Evolutionary conservation across 2,888 invertebrate species (phyloP).

Genomic region (Synergus japonicus): DNA sequence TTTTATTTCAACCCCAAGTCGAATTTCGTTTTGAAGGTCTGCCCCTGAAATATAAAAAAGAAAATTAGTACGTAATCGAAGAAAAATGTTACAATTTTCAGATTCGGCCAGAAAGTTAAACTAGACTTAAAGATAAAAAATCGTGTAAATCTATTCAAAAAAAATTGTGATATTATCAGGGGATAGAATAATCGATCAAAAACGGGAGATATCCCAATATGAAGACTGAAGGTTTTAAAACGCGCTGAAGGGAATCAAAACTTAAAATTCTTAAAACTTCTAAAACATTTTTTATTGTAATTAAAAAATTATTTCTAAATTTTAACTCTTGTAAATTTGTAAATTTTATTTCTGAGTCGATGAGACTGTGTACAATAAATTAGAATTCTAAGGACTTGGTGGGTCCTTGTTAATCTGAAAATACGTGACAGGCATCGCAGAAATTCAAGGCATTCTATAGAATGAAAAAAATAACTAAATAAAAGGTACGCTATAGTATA

Average conservation of each 20-base stretch:
- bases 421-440: conserved; percentile 61
- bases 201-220: conserved; percentile 11
- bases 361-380: not conserved
- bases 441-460: conserved; percentile 61
- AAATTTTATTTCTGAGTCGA: conserved; percentile 17
- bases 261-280: not conserved
- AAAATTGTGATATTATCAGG: conserved; percentile 35
- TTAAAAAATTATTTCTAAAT: not conserved
- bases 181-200: conserved; percentile 31
- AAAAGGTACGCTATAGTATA: conserved; percentile 54
- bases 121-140: not conserved
- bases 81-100: not conserved
- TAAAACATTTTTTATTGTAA: not conserved
- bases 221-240: conserved; percentile 38
- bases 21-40: conserved; percentile 4
- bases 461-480: conserved; percentile 58
- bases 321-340: not conserved
- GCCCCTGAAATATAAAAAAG: not conserved
- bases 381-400: conserved; percentile 12
- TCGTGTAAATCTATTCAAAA: conserved; percentile 3
- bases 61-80: not conserved
- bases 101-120: not conserved
- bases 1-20: not conserved
- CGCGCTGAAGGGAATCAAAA: conserved; percentile 13
- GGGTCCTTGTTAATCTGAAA: conserved; percentile 37